Evolutionary conservation across 2,113 vertebrate genomes (phyloP).

Genomic region (Ceratotherium simum): DNA sequence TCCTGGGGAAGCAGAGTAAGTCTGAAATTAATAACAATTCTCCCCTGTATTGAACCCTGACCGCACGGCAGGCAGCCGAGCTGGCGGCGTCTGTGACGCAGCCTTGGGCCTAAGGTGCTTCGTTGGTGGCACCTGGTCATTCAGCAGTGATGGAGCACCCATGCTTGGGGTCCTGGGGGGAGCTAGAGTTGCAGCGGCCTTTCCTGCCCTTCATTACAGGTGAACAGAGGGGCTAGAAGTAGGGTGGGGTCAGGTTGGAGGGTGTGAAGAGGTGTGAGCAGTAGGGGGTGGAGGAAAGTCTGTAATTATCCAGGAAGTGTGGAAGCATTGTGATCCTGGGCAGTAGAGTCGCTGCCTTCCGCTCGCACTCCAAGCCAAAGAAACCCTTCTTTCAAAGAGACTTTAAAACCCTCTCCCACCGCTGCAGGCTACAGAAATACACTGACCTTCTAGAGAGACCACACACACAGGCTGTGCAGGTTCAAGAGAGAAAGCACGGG

Average conservation of each 20-base stretch:
- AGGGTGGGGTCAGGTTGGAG: background rate
- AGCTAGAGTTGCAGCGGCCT: background rate
- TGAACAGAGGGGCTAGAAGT: background rate
- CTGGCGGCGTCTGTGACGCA: background rate
- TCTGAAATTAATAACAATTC: background rate
- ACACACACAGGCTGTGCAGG: background rate
- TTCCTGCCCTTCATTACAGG: background rate
- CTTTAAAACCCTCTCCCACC: rapidly evolving
- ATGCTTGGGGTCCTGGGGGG: rapidly evolving
- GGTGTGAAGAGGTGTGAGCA: background rate
- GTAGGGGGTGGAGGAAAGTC: background rate
- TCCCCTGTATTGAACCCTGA: background rate
- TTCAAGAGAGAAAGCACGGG: background rate
- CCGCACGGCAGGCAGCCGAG: rapidly evolving
- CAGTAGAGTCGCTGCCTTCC: background rate
- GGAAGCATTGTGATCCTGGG: rapidly evolving
- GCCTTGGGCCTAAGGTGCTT: background rate
- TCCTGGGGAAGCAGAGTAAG: background rate
- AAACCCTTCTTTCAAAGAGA: background rate
- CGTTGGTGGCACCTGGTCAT: background rate
- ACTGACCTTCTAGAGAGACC: background rate
- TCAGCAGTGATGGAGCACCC: rapidly evolving
- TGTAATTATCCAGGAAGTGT: background rate
- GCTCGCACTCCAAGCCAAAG: background rate
- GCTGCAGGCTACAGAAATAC: background rate